A percentile compares a stretch with the other conserved stretches of the same genome.
Evolutionary conservation across 2,113 vertebrate species (phyloP).

Genomic region (Chionis minor): DNA sequence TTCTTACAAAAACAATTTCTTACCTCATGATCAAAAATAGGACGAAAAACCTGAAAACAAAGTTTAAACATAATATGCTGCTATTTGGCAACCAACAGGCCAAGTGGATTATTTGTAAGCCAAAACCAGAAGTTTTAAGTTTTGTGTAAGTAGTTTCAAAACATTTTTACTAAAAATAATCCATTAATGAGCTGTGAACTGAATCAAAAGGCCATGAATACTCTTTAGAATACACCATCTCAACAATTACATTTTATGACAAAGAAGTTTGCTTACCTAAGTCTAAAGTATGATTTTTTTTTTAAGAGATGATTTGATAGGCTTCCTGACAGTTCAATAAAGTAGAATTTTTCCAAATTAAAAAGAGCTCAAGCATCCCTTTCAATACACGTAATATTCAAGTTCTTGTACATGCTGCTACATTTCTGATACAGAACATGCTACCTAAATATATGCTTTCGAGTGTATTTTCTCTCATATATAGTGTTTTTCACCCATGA

Average conservation of each 20-base stretch:
- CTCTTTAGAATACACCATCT: neutral
- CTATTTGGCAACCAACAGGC: neutral
- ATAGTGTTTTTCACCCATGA: neutral
- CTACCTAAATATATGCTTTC: neutral
- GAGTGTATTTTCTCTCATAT: neutral
- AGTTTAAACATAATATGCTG: neutral
- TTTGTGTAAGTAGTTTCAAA: neutral
- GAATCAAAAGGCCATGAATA: neutral
- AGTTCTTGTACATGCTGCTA: neutral
- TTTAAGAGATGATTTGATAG: neutral
- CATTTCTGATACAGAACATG: neutral
- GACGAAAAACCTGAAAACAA: neutral
- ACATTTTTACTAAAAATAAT: neutral
- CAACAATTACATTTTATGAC: neutral
- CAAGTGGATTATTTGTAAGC: neutral
- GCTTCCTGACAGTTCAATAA: neutral
- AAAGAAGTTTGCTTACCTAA: neutral
- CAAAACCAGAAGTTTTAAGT: neutral
- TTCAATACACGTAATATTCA: neutral
- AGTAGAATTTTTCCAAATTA: neutral
- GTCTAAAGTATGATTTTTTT: neutral
- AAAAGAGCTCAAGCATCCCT: neutral
- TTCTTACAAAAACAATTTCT: neutral
- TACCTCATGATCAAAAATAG: neutral
- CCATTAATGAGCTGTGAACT: neutral